Conservation (phyloP, 2,797 vertebrate species). For the Philypnodon macrostomus region DNA sequence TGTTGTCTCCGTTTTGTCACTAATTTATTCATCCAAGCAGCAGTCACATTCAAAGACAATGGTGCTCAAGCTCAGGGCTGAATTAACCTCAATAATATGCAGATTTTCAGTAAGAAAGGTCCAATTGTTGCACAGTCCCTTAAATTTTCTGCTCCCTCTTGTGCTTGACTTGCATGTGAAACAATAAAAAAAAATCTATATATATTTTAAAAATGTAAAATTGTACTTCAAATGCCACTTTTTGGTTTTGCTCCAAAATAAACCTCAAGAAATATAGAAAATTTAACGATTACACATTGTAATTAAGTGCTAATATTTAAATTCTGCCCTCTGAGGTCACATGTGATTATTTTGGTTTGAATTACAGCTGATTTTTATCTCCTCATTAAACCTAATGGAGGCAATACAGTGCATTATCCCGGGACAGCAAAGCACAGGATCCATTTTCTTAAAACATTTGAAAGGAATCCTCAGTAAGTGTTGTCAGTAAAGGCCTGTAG, state of each 20-base stretch:
- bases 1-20: conserved; percentile 54
- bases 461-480: conserved; percentile 51
- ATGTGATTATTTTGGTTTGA: conserved; percentile 41
- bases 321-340: conserved; percentile 18
- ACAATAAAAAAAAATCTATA: conserved; percentile 50
- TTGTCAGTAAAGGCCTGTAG: conserved; percentile 59
- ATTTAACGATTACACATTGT: too few species aligned
- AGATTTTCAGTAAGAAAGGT: conserved; percentile 62
- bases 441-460: conserved; percentile 62
- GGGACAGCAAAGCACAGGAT: conserved; percentile 24
- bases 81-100: conserved; percentile 75
- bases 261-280: too few species aligned
- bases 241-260: too few species aligned
- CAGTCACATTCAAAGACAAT: conserved; percentile 73
- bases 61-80: conserved; percentile 50
- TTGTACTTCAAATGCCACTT: conserved; percentile 15
- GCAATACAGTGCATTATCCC: conserved; percentile 45
- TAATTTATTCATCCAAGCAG: conserved; percentile 69
- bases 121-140: conserved; percentile 61
- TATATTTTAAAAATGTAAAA: too few species aligned
- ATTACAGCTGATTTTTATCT: conserved; percentile 28
- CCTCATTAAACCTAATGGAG: conserved; percentile 49
- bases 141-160: conserved; percentile 57
- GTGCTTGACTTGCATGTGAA: conserved; percentile 55
- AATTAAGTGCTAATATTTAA: conserved; percentile 14